Evolutionary conservation across 2,888 invertebrate genomes (phyloP).

Genomic region (Caenorhabditis sp.): DNA sequence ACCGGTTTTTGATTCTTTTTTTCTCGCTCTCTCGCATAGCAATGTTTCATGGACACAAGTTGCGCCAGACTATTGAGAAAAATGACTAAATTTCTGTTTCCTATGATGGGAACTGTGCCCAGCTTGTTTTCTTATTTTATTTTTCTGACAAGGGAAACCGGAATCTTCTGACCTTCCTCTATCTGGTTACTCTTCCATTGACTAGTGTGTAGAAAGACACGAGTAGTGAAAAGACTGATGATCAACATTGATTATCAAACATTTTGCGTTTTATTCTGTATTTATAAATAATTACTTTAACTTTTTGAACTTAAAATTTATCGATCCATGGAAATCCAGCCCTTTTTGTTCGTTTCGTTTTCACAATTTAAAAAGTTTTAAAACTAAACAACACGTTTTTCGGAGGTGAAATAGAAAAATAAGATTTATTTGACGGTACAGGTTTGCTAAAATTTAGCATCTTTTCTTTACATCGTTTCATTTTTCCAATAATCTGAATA

Average conservation of each 20-base stretch:
- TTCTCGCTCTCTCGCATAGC: neutral
- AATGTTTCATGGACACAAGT: constrained; percentile 4
- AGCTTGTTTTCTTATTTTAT: constrained; percentile 23
- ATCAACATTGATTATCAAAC: constrained; percentile 55
- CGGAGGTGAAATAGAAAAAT: neutral
- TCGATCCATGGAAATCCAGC: no score
- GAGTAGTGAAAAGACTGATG: constrained; percentile 27
- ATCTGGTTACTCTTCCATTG: neutral
- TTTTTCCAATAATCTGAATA: neutral
- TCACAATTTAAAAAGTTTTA: no score
- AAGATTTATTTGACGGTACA: constrained; percentile 17
- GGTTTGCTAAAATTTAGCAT: constrained; percentile 37
- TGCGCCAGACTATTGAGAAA: neutral
- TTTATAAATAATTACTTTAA: neutral
- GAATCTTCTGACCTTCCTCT: constrained; percentile 6
- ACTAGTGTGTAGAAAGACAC: constrained; percentile 5
- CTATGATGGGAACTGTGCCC: neutral
- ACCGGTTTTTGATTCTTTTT: neutral
- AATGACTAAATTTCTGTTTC: neutral
- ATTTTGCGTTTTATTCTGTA: constrained; percentile 4
- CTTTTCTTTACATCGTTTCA: neutral
- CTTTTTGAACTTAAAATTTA: neutral
- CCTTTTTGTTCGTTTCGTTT: no score
- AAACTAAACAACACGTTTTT: no score
- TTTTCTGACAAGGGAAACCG: constrained; percentile 14